Evolutionary conservation across 2,797 vertebrate species (phyloP).

Genomic region (Gouania willdenowi): DNA sequence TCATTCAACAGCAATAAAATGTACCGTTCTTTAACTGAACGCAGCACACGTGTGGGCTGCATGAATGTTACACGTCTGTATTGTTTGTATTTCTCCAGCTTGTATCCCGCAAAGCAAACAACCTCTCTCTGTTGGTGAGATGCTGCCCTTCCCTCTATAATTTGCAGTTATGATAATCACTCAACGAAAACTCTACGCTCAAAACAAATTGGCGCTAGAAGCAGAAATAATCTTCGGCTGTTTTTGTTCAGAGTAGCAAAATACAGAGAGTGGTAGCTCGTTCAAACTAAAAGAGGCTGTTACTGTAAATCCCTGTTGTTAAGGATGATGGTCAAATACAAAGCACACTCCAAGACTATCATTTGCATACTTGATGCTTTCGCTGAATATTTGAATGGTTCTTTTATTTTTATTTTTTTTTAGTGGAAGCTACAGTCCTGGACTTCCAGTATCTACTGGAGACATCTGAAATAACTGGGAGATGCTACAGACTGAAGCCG

Average conservation of each 20-base stretch:
- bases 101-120: background rate
- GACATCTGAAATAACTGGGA: no score
- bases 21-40: background rate
- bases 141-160: background rate
- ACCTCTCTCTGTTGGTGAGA: background rate
- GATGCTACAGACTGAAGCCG: no score
- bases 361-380: background rate
- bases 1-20: slow-evolving; percentile 6
- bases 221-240: background rate
- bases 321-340: background rate
- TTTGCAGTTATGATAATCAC: background rate
- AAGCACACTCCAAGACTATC: background rate
- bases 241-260: background rate
- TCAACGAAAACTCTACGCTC: background rate
- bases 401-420: no score
- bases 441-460: no score
- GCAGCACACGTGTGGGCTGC: background rate
- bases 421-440: no score
- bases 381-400: background rate
- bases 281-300: no score
- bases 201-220: no score
- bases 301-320: background rate
- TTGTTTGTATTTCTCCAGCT: background rate
- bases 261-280: background rate
- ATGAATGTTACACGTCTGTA: background rate